Evolutionary conservation across 1,140 invertebrate species (phyloP), one percentile per base, ranked within the genome.

Genomic region (Physella acuta): DNA sequence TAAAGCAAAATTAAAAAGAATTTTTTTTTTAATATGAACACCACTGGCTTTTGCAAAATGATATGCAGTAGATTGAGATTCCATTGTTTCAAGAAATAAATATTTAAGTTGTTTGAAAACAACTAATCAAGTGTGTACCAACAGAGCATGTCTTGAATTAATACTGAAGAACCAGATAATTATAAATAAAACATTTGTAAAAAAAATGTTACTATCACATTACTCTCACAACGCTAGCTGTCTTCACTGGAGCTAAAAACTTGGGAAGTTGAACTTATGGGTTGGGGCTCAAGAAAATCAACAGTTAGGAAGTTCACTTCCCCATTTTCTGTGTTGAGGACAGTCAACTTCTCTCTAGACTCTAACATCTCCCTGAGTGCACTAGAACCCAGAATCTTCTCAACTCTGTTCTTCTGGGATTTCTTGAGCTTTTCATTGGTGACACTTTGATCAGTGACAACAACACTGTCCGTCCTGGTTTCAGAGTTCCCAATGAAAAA

Each of bases 341-440:
- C 16, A 24, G 59, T 36, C 1, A 61, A 26, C 20, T 61, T 61
- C 2, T 61, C 59, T 34, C 37, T 1, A 39, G 17, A 61, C 37
- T 61, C 59, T 16, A 61, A 28, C 59, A 61, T 61, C 17, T n/a
- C 59, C 24, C 59, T 44, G 31, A 61, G 37, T 1, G 37, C 59
- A 44, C 59, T 61, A 1, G 59, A 39, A 37, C 28, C 59, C 4
- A 28, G 17, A 5, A 36, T 31, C 28, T 36, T 61, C 3, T 61
- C 59, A 36, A 2, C 2, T 26, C 36, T 61, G 16, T 61, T 61
- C 36, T n/a, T 14, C 8, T 1, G 2, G 17, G 36, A 26, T 1
- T 24, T 39, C 28, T 61, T 61, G 5, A 34, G 36, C 4, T 58
- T 33, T 1, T 20, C 17, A 34, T 30, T 33, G 17, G 36, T 34